Evolutionary conservation across 2,797 vertebrate species (phyloP).

Genomic region (Pogoniulus pusillus): DNA sequence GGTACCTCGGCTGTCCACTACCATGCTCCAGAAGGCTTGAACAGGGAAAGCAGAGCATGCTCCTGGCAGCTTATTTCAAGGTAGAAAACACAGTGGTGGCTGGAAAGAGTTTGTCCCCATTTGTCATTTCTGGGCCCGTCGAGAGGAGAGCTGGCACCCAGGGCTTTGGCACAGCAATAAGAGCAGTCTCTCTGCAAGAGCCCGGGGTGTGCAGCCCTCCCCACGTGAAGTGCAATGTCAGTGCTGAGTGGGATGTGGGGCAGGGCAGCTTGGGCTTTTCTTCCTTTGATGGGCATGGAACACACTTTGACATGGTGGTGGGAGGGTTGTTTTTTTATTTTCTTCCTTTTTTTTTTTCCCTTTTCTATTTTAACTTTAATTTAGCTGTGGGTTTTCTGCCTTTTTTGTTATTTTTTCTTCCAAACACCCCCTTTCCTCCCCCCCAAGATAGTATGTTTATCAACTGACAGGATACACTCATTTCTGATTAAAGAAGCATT

Average conservation of each 20-base stretch:
- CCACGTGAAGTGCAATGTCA: fast-evolving
- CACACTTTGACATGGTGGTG: neutral
- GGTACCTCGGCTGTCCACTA: fast-evolving
- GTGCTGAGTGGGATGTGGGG: fast-evolving
- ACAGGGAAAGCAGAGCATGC: neutral
- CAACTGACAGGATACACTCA: neutral
- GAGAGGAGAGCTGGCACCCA: neutral
- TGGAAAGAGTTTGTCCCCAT: neutral
- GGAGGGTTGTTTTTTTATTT: neutral
- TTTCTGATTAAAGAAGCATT: slow-evolving; percentile 50
- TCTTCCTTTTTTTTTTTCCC: fast-evolving
- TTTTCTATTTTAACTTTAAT: neutral
- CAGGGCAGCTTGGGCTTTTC: neutral
- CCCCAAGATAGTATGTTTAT: neutral
- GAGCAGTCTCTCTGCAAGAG: neutral
- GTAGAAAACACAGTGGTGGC: neutral
- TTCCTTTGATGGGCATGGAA: slow-evolving; percentile 58
- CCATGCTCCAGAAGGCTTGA: fast-evolving
- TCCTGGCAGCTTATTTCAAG: neutral
- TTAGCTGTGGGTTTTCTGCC: neutral
- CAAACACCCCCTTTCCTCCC: too few species aligned
- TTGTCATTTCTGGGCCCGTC: neutral
- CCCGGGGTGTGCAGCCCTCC: neutral
- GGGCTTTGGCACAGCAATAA: neutral
- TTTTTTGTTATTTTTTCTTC: fast-evolving